Evolutionary conservation across 2,113 vertebrate species (phyloP).

Genomic region (Grammomys dolichurus): DNA sequence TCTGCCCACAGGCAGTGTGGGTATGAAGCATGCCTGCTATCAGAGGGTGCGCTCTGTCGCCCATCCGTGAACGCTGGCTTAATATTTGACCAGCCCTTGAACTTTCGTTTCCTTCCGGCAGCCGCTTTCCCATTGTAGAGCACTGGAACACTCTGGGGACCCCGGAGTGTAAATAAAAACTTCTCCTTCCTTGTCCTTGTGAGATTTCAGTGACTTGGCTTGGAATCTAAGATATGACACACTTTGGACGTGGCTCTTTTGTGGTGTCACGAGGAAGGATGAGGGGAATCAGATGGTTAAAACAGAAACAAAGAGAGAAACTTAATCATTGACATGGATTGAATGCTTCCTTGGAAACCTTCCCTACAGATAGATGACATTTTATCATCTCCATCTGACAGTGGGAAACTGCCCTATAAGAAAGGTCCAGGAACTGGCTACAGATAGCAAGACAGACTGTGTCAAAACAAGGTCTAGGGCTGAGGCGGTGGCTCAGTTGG

Average conservation of each 20-base stretch:
- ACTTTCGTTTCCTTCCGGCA: conserved; percentile 66
- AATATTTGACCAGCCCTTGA: conserved; percentile 80
- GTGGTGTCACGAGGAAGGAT: not conserved
- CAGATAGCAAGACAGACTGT: not conserved
- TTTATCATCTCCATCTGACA: not conserved
- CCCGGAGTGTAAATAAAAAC: not conserved
- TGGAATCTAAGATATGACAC: not conserved
- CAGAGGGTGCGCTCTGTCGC: conserved; percentile 1
- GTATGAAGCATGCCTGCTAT: not conserved
- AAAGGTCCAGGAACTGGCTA: not conserved
- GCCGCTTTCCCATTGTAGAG: conserved; percentile 57
- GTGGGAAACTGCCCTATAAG: not conserved
- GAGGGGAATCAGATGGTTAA: not conserved
- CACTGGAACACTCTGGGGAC: not conserved
- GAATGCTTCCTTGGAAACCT: not conserved
- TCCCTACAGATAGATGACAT: not conserved
- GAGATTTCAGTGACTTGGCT: not conserved
- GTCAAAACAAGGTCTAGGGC: not conserved
- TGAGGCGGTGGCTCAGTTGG: not conserved
- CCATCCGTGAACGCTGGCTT: conserved; percentile 73
- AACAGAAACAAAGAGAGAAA: conserved; percentile 27
- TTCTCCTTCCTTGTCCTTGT: not conserved
- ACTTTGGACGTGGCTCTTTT: not conserved
- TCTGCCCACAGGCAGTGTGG: not conserved
- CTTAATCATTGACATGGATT: not conserved